Base-by-base conservation (phyloP, 2,888 invertebrate genomes). In the Tanytarsus gracilentus region DNA sequence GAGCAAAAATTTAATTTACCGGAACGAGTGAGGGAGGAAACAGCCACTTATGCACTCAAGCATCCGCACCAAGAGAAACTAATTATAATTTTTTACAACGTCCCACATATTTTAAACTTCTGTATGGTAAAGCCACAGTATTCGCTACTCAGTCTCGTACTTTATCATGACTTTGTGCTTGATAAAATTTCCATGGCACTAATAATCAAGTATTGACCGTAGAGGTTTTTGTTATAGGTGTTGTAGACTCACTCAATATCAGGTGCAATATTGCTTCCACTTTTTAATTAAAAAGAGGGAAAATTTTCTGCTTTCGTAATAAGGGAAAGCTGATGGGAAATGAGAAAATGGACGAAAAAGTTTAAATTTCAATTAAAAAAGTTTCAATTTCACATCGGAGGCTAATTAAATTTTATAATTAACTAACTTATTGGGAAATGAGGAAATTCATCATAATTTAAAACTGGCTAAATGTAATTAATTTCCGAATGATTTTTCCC, bases 361-460 rank as follows among this genome's bases (percentile, higher is more conserved):
- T 48, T 58, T 48, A 25, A 48, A 30, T 58, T 58, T 58, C 58
- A 58, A 58, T 58, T 58, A 58, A 58, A 51, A 44, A 44, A 58
- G 48, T 5, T 58, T 58, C 36, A 33, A 33, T 55, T 44, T 44
- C 36, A n/a, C n/a, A n/a, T n/a, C 18, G 23, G 9, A 14, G 27
- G 16, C 14, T 23, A 21, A 58, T 48, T 58, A 48, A 58, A 58
- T 18, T 58, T 56, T 58, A 48, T 58, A 48, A 48, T 58, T 58
- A 48, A 56, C 48, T 44, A 18, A 44, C 16, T 14, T 49, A 26
- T 49, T 26, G 49, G 21, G 27, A n/a, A n/a, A n/a, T n/a, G n/a
- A n/a, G n/a, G n/a, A n/a, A n/a, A n/a, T n/a, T n/a, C n/a, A n/a
- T n/a, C n/a, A n/a, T n/a, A n/a, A n/a, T n/a, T n/a, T n/a, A n/a